phyloP scores from a whole-genome alignment of 2,888 invertebrate species.

The Papilio protenor region DNA sequence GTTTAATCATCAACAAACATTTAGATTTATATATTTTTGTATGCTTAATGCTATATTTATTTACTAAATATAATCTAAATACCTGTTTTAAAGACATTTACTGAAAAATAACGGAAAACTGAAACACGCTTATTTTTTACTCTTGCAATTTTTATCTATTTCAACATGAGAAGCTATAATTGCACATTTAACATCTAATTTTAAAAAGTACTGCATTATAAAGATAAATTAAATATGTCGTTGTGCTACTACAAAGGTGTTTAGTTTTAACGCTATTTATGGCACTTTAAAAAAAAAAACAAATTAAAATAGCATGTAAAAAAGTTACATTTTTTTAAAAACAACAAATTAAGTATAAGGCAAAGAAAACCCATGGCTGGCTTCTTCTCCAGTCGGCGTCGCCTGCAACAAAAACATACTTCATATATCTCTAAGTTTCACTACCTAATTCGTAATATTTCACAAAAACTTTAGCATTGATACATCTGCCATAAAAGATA shows the following conservation, averaged over 20 bases:
- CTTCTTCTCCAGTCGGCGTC: constrained; percentile 71
- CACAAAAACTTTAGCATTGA: no score
- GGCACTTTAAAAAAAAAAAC: not conserved
- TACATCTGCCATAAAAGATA: no score
- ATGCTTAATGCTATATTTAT: constrained; percentile 31
- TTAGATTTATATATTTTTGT: constrained; percentile 27
- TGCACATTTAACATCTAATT: constrained; percentile 8
- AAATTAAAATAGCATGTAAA: not conserved
- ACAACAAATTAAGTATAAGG: constrained; percentile 57
- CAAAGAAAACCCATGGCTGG: constrained; percentile 58
- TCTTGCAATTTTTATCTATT: constrained; percentile 4
- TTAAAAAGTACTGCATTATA: not conserved
- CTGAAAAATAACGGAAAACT: constrained; percentile 2
- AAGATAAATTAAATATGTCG: not conserved
- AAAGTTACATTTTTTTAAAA: constrained; percentile 50
- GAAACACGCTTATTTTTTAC: not conserved
- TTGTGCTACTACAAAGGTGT: constrained; percentile 6
- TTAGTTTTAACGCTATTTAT: not conserved
- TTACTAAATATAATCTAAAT: constrained; percentile 44
- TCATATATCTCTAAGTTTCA: no score
- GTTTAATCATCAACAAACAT: constrained; percentile 51
- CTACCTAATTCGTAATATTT: no score
- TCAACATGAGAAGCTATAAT: not conserved
- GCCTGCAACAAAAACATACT: constrained; percentile 61
- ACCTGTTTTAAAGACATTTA: constrained; percentile 47